Conservation (phyloP, 2,797 vertebrate genomes). For the Zenarchopterus dispar region DNA sequence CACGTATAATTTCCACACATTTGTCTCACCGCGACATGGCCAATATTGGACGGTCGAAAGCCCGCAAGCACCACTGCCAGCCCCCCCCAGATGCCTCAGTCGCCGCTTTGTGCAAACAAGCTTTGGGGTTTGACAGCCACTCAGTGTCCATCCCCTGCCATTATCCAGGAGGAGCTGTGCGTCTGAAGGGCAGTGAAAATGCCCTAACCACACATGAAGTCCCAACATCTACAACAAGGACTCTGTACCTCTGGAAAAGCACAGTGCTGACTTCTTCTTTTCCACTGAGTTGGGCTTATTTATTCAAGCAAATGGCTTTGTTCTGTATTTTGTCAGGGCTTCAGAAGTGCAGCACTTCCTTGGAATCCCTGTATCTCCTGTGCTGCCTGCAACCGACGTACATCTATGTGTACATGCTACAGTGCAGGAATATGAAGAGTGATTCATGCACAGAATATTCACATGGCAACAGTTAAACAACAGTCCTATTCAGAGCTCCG, state of each 20-base stretch:
- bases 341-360: conserved; percentile 20
- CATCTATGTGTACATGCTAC: conserved; percentile 34
- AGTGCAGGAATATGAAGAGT: conserved; percentile 40
- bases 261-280: conserved; percentile 9
- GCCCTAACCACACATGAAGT: conserved; percentile 47
- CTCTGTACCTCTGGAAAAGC: conserved; percentile 37
- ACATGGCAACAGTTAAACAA: conserved; percentile 68
- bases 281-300: conserved; percentile 35
- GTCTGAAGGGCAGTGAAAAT: conserved; percentile 42
- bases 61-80: conserved; percentile 46
- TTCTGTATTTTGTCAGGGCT: conserved; percentile 24
- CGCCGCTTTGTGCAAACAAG: conserved; percentile 52
- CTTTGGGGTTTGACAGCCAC: conserved; percentile 55
- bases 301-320: conserved; percentile 38
- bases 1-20: conserved; percentile 82
- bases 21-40: conserved; percentile 76
- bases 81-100: conserved; percentile 36
- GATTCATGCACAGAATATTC: conserved; percentile 54
- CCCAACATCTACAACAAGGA: conserved; percentile 59
- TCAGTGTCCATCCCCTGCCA: conserved; percentile 48
- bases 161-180: conserved; percentile 36
- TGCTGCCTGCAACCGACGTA: conserved; percentile 36
- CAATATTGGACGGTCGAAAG: conserved; percentile 74
- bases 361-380: conserved; percentile 23
- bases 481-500: conserved; percentile 65